Conservation (phyloP, 2,888 invertebrate species). For the Hydraecia micacea region DNA sequence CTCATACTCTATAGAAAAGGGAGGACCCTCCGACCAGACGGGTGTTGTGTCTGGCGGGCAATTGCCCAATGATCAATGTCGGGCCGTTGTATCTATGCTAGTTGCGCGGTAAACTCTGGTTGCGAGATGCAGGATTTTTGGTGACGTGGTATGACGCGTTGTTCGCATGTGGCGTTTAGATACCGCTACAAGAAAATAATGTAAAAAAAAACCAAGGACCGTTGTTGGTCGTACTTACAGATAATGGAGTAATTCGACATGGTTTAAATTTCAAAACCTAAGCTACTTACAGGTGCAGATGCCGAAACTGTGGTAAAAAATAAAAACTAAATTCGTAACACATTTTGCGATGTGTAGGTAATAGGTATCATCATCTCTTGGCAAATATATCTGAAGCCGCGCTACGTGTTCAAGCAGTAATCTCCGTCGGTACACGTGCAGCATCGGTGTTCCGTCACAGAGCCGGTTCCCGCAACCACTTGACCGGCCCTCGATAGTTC, state of each 20-base stretch:
- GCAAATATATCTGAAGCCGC: slow-evolving; percentile 40
- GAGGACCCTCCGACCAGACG: too few relatives aligned
- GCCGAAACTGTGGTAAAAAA: not conserved
- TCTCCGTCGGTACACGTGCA: slow-evolving; percentile 60
- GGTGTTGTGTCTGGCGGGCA: too few relatives aligned
- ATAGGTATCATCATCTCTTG: slow-evolving; percentile 39
- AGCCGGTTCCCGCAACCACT: slow-evolving; percentile 62
- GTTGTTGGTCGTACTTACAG: not conserved
- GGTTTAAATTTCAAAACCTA: not conserved
- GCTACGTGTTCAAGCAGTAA: slow-evolving; percentile 65
- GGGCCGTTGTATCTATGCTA: too few relatives aligned
- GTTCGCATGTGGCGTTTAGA: too few relatives aligned
- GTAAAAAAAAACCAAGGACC: too few relatives aligned
- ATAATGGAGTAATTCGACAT: not conserved
- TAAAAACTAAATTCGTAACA: not conserved
- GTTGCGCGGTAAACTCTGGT: too few relatives aligned
- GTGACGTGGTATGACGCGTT: too few relatives aligned
- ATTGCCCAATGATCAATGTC: too few relatives aligned
- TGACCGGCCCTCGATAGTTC: slow-evolving; percentile 61
- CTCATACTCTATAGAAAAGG: too few relatives aligned
- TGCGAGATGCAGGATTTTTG: too few relatives aligned
- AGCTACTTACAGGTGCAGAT: not conserved
- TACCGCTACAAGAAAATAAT: too few relatives aligned
- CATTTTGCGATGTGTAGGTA: not conserved
- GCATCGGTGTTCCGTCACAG: slow-evolving; percentile 57